Evolutionary conservation across 2,797 vertebrate genomes (phyloP).

Genomic region (Tauraco hartlaubi): DNA sequence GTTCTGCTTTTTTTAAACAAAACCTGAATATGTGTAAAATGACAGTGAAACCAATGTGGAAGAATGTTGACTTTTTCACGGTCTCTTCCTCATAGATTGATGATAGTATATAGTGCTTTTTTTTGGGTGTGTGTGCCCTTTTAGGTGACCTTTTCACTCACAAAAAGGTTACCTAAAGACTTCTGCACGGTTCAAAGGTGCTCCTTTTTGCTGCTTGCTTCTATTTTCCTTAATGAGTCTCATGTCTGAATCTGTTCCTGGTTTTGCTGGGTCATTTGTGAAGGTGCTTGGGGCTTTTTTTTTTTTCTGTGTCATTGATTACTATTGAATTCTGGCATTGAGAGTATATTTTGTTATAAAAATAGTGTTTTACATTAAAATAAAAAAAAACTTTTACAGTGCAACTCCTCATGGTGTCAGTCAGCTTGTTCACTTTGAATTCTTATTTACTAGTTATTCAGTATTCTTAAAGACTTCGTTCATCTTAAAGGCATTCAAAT

Average conservation of each 20-base stretch:
- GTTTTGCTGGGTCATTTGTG: neutral
- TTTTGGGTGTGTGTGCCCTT: neutral
- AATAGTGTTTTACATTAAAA: neutral
- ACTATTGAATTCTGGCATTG: neutral
- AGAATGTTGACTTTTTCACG: too few species aligned
- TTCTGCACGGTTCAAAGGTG: neutral
- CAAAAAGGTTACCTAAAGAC: rapidly evolving
- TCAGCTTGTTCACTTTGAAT: neutral
- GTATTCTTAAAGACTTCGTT: neutral
- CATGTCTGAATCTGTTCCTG: neutral
- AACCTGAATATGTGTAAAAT: too few species aligned
- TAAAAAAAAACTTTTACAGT: rapidly evolving
- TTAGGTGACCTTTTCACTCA: neutral
- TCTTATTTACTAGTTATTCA: neutral
- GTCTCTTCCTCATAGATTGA: neutral
- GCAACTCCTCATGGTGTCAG: rapidly evolving
- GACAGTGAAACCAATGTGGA: neutral
- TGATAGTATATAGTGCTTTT: rapidly evolving
- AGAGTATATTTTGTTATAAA: neutral
- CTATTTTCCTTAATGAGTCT: neutral
- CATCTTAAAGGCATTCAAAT: neutral
- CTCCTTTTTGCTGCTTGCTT: neutral
- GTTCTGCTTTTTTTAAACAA: too few species aligned
- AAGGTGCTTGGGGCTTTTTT: neutral
- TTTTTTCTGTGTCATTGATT: neutral